Conservation (phyloP, 2,888 invertebrate species). For the Eucriotettix oculatus region DNA sequence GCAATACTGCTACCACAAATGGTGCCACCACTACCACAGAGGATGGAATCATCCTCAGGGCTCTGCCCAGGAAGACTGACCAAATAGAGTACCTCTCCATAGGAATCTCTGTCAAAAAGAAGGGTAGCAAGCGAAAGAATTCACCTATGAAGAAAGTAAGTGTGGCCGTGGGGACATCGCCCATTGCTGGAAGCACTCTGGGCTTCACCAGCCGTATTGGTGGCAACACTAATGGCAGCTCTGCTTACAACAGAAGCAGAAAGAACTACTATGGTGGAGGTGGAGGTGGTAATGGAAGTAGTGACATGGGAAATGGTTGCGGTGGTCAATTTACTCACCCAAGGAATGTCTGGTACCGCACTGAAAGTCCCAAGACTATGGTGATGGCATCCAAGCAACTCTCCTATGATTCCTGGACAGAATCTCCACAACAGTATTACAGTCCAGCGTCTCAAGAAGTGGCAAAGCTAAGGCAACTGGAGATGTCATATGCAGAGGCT, state of each 20-base stretch:
- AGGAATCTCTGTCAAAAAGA: slow-evolving; percentile 47
- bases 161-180: slow-evolving; percentile 43
- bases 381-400: background rate
- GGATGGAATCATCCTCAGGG: slow-evolving; percentile 17
- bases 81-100: slow-evolving; percentile 59
- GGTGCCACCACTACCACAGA: background rate
- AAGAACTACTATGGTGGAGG: background rate
- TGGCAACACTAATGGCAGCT: slow-evolving; percentile 6
- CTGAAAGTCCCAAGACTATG: no score
- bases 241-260: no score
- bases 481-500: slow-evolving; percentile 73
- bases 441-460: slow-evolving; percentile 71
- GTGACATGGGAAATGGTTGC: background rate
- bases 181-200: slow-evolving; percentile 12
- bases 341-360: no score
- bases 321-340: background rate
- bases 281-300: background rate
- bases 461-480: slow-evolving; percentile 61
- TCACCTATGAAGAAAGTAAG: slow-evolving; percentile 21
- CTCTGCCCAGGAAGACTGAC: slow-evolving; percentile 45
- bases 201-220: slow-evolving; percentile 21
- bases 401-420: slow-evolving; percentile 29
- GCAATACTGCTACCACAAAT: background rate
- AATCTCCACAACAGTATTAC: slow-evolving; percentile 19
- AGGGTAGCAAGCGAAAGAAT: slow-evolving; percentile 44